Evolutionary conservation across 2,113 vertebrate species (phyloP).

Genomic region (Gallinago paraguaiae): DNA sequence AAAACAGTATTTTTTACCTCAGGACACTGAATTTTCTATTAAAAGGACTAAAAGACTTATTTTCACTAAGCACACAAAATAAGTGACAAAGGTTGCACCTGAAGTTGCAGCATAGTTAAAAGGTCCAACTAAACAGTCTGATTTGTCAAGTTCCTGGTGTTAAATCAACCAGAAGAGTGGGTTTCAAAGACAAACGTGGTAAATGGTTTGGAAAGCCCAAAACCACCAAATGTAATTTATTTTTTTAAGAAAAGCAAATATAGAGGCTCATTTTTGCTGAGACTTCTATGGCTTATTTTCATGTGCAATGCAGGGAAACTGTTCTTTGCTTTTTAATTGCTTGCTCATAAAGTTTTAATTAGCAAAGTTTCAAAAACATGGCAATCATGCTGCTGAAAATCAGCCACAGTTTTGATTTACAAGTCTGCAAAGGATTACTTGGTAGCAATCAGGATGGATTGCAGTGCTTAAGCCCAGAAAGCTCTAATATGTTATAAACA

Average conservation of each 20-base stretch:
- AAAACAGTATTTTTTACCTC: background rate
- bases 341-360: conserved; percentile 70
- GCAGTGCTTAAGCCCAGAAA: conserved; percentile 51
- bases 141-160: background rate
- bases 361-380: conserved; percentile 58
- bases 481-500: conserved; percentile 59
- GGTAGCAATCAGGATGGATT: conserved; percentile 69
- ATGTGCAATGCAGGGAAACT: background rate
- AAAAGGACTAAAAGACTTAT: background rate
- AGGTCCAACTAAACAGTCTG: background rate
- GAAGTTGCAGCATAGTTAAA: background rate
- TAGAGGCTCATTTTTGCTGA: background rate
- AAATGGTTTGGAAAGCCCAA: conserved; percentile 13
- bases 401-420: conserved; percentile 65
- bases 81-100: background rate
- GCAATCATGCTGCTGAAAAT: conserved; percentile 49
- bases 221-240: background rate
- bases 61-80: background rate
- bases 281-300: background rate
- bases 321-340: conserved; percentile 38
- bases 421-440: conserved; percentile 72
- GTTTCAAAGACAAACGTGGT: background rate
- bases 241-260: background rate
- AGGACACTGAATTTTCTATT: background rate
- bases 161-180: background rate